Percentiles rank a stretch among this genome's conserved stretches.
phyloP scores from a whole-genome alignment of 2,888 invertebrate species.

The Ditula angustiorana region DNA sequence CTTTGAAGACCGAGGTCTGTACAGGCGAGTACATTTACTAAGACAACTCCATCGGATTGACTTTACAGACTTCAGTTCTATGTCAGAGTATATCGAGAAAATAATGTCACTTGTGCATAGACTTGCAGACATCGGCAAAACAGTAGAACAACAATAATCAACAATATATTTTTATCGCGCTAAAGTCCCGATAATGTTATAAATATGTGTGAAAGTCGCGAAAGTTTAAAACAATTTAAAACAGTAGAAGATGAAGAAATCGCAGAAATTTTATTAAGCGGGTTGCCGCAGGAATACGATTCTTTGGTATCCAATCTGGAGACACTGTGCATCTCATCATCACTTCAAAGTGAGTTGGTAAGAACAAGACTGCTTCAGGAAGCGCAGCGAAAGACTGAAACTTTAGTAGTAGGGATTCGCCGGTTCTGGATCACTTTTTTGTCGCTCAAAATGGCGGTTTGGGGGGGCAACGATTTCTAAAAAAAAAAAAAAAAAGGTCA shows the following conservation, averaged over 20 bases:
- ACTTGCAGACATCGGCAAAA: neutral
- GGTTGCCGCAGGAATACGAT: slow-evolving; percentile 1
- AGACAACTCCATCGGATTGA: neutral
- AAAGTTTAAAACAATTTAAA: too few species aligned
- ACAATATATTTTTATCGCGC: too few species aligned
- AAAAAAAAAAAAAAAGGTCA: too few species aligned
- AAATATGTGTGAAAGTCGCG: too few species aligned
- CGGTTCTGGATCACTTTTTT: too few species aligned
- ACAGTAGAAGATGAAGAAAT: slow-evolving; percentile 2
- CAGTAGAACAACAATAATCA: too few species aligned
- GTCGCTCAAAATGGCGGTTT: too few species aligned
- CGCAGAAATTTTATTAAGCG: neutral
- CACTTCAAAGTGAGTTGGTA: slow-evolving; percentile 3
- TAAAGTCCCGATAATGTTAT: too few species aligned
- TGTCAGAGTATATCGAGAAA: neutral
- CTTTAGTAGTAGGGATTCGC: too few species aligned
- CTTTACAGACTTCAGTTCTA: neutral
- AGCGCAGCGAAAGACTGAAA: neutral
- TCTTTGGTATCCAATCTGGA: neutral
- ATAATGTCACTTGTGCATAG: neutral
- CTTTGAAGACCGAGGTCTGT: neutral
- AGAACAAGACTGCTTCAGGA: neutral
- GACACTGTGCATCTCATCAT: neutral
- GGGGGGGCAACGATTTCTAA: too few species aligned
- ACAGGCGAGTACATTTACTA: neutral